Percentiles rank a stretch among this genome's conserved stretches.
phyloP scores from a whole-genome alignment of 2,888 invertebrate genomes.

The Dorcus parallelipipedus region DNA sequence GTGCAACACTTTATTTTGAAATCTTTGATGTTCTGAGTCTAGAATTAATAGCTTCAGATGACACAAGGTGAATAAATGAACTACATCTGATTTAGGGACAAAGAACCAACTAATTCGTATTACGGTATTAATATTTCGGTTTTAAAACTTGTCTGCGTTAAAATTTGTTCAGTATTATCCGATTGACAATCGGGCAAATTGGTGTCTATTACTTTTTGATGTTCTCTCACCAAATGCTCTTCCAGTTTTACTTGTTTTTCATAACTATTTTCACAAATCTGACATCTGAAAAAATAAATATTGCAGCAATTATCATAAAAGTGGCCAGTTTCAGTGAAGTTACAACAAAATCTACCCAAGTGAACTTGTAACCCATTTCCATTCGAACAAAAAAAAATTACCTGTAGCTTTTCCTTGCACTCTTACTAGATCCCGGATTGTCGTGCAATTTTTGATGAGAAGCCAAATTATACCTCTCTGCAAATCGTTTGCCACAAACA shows the following conservation, averaged over 20 bases:
- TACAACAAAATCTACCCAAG: not conserved
- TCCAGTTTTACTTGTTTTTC: conserved; percentile 38
- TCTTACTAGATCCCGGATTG: not conserved
- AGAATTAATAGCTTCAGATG: no score
- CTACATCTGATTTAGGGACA: no score
- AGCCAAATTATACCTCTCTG: conserved; percentile 52
- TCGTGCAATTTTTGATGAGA: conserved; percentile 38
- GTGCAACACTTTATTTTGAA: no score
- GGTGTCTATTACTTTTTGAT: conserved; percentile 26
- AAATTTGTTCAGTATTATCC: not conserved
- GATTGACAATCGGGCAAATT: not conserved
- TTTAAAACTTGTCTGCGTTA: no score
- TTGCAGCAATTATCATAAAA: no score
- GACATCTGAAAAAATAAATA: conserved; percentile 27
- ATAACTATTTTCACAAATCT: conserved; percentile 35
- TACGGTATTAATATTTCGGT: no score
- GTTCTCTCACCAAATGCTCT: conserved; percentile 36
- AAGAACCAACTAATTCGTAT: no score
- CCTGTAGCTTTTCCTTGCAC: conserved; percentile 15
- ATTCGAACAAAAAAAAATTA: not conserved
- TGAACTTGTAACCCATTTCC: conserved; percentile 14
- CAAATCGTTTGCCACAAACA: conserved; percentile 59
- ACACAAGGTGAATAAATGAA: no score
- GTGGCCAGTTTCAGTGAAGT: no score
- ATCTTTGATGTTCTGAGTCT: no score